A percentile compares a stretch with the other conserved stretches of the same genome.
Conservation (phyloP, 2,888 invertebrate species). For the Zonitis immaculata region DNA sequence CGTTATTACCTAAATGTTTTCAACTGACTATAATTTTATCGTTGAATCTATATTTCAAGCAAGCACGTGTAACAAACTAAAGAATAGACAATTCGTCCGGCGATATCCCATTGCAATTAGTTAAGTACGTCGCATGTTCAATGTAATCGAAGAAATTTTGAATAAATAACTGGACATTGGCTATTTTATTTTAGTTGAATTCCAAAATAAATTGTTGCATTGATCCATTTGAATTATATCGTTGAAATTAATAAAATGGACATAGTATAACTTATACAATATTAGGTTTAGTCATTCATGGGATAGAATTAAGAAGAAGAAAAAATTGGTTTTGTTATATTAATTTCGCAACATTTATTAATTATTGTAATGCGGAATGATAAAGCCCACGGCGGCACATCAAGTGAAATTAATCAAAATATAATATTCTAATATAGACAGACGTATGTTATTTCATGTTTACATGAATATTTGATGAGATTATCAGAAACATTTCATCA, state of each 20-base stretch:
- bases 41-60: not conserved
- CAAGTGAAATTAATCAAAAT: not conserved
- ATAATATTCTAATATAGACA: not conserved
- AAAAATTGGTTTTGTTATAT: too few relatives aligned
- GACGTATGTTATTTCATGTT: conserved; percentile 1
- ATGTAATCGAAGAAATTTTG: conserved; percentile 10
- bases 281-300: too few relatives aligned
- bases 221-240: too few relatives aligned
- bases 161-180: not conserved
- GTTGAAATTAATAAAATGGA: too few relatives aligned
- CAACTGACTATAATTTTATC: not conserved
- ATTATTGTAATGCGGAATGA: not conserved
- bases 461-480: conserved; percentile 2
- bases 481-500: not conserved
- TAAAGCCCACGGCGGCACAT: not conserved
- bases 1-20: not conserved
- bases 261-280: too few relatives aligned
- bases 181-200: not conserved
- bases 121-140: conserved; percentile 15
- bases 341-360: too few relatives aligned
- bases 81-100: not conserved
- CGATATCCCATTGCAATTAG: conserved; percentile 11
- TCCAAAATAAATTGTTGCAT: not conserved
- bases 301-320: too few relatives aligned
- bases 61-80: not conserved